Conservation (phyloP, 2,888 invertebrate species). For the Acanthococcus lagerstroemiae region DNA sequence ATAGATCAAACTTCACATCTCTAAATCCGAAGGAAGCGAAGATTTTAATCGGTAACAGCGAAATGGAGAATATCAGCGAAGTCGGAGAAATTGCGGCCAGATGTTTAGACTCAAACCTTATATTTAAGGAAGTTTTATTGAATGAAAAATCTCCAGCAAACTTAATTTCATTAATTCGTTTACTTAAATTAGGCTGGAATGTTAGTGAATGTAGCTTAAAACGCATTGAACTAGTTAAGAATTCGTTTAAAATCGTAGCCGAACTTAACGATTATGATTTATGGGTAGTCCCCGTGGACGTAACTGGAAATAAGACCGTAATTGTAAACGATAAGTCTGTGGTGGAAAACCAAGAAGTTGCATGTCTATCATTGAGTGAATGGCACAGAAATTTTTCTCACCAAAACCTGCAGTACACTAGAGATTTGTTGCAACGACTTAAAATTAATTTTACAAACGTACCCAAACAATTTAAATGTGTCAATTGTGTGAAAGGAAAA, state of each 20-base stretch:
- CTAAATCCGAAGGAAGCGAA: neutral
- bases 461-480: constrained; percentile 5
- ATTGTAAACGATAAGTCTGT: neutral
- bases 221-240: neutral
- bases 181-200: neutral
- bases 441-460: neutral
- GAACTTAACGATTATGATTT: neutral
- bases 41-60: neutral
- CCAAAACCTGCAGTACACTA: constrained; percentile 9
- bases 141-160: neutral
- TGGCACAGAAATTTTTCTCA: constrained; percentile 17
- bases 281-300: neutral
- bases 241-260: neutral
- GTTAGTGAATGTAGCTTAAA: neutral
- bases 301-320: neutral
- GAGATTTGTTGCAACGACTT: neutral
- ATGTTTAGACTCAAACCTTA: neutral
- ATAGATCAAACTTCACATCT: neutral
- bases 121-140: neutral
- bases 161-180: neutral
- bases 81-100: neutral
- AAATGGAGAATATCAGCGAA: neutral
- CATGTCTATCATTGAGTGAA: constrained; percentile 1
- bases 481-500: constrained; percentile 5
- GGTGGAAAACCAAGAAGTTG: neutral